phyloP scores from a whole-genome alignment of 2,113 vertebrate genomes.

The Mormyrus iriodes region DNA sequence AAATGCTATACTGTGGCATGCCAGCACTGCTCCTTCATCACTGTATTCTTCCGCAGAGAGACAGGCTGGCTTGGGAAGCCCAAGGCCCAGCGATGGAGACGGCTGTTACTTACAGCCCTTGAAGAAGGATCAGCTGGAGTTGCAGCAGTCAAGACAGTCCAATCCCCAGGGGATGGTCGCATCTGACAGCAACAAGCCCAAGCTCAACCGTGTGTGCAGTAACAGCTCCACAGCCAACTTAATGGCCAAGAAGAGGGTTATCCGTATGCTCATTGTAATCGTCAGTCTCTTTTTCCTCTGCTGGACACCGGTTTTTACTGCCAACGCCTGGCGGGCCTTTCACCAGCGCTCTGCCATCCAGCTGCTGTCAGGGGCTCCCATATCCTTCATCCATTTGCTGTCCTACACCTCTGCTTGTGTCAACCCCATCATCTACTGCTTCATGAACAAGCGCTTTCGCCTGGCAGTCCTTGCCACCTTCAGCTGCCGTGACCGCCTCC shows the following conservation, averaged over 20 bases:
- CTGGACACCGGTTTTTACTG: constrained; percentile 91
- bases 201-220: constrained; percentile 63
- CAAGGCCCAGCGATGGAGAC: constrained; percentile 68
- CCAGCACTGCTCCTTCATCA: neutral
- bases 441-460: constrained; percentile 96
- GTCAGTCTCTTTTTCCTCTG: constrained; percentile 92
- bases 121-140: constrained; percentile 55
- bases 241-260: constrained; percentile 91
- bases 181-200: constrained; percentile 27
- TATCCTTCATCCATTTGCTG: constrained; percentile 93
- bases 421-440: constrained; percentile 97
- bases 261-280: constrained; percentile 94
- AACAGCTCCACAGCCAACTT: constrained; percentile 76
- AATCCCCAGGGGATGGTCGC: neutral
- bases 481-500: constrained; percentile 56
- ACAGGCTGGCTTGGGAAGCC: constrained; percentile 57
- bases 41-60: constrained; percentile 61
- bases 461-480: constrained; percentile 79
- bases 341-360: constrained; percentile 70
- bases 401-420: constrained; percentile 93
- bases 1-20: neutral
- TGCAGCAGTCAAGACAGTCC: constrained; percentile 49
- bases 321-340: constrained; percentile 89
- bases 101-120: constrained; percentile 80
- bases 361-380: constrained; percentile 83